A percentile compares a stretch with the other conserved stretches of the same genome.
Conservation (phyloP, 2,113 vertebrate species). For the Pipa parva region DNA sequence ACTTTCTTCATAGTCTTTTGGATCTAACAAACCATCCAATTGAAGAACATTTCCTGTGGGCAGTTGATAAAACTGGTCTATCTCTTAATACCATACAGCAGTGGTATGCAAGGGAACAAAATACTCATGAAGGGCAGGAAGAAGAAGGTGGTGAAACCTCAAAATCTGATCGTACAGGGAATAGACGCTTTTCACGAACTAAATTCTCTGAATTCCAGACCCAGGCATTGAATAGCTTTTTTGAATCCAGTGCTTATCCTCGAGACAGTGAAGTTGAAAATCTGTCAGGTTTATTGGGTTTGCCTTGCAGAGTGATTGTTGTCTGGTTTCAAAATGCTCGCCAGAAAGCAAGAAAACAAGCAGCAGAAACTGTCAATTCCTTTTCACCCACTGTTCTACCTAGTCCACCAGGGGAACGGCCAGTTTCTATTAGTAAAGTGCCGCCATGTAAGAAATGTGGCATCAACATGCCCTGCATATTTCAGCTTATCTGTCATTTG, state of each 20-base stretch:
- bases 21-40: constrained; percentile 15
- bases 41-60: constrained; percentile 35
- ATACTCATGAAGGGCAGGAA: constrained; percentile 52
- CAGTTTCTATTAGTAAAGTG: constrained; percentile 2
- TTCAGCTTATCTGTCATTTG: constrained; percentile 59
- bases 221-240: constrained; percentile 61
- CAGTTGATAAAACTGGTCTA: constrained; percentile 28
- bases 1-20: constrained; percentile 29
- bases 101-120: constrained; percentile 43
- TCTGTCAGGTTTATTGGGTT: constrained; percentile 52
- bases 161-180: constrained; percentile 22
- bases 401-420: background rate
- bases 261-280: constrained; percentile 59
- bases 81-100: constrained; percentile 14
- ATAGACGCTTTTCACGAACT: constrained; percentile 60
- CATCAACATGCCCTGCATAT: constrained; percentile 50
- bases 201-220: constrained; percentile 63
- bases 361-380: constrained; percentile 43
- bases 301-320: constrained; percentile 58
- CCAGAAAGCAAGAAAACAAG: constrained; percentile 59
- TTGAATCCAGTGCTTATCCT: constrained; percentile 62
- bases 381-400: constrained; percentile 6
- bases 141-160: constrained; percentile 13
- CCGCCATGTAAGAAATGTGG: constrained; percentile 54
- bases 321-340: constrained; percentile 68